Evolutionary conservation across 2,797 vertebrate species (phyloP).

Genomic region (Chaunax sp.): DNA sequence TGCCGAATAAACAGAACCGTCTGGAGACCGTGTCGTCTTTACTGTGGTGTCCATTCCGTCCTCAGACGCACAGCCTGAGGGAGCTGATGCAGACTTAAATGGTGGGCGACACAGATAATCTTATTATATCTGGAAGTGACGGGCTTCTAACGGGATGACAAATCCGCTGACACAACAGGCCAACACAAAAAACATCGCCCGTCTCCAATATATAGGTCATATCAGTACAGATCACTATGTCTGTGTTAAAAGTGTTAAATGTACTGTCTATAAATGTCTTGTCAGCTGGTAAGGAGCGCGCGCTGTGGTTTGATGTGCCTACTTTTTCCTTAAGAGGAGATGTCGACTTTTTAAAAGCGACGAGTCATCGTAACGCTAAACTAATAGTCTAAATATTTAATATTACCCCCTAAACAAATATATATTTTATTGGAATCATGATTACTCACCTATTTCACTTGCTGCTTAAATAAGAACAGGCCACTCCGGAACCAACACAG

Average conservation of each 20-base stretch:
- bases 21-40: no score
- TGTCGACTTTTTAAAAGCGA: background rate
- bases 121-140: constrained; percentile 38
- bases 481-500: constrained; percentile 57
- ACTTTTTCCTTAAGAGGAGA: constrained; percentile 16
- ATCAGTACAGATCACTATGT: background rate
- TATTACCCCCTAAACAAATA: background rate
- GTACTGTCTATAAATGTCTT: constrained; percentile 2
- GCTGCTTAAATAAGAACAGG: constrained; percentile 65
- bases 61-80: background rate
- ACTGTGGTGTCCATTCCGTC: fast-evolving
- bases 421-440: background rate
- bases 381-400: fast-evolving
- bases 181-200: no score
- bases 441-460: constrained; percentile 72
- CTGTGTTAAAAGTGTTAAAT: background rate
- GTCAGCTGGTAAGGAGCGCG: constrained; percentile 25
- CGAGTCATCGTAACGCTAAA: background rate
- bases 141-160: constrained; percentile 26
- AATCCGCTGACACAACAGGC: constrained; percentile 14
- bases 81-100: constrained; percentile 12
- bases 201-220: background rate
- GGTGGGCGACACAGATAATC: constrained; percentile 54
- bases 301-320: constrained; percentile 12
- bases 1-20: no score